Evolutionary conservation across 2,797 vertebrate genomes (phyloP).

Genomic region (Potorous gilbertii): DNA sequence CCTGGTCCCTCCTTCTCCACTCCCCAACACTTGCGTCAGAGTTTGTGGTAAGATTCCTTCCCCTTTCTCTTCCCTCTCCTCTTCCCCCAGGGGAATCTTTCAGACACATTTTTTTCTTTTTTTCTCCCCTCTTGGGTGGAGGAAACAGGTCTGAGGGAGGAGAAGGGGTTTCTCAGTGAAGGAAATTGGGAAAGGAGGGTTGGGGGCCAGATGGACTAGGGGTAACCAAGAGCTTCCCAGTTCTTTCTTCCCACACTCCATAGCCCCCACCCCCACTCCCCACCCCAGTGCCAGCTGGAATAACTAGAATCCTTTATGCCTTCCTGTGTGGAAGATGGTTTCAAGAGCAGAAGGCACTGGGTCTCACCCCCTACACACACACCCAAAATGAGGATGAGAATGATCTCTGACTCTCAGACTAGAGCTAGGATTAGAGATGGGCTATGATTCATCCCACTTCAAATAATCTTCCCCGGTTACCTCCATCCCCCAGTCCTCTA

Average conservation of each 20-base stretch:
- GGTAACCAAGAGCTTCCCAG: not conserved
- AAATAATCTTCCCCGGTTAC: not conserved
- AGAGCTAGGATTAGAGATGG: not conserved
- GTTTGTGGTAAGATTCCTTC: constrained; percentile 36
- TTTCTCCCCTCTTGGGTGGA: not conserved
- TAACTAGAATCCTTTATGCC: not conserved
- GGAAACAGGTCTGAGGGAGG: not conserved
- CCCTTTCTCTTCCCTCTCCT: too few relatives aligned
- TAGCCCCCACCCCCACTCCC: not conserved
- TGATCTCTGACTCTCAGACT: not conserved
- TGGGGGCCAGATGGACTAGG: not conserved
- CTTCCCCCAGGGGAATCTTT: constrained; percentile 12
- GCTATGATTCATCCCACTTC: not conserved
- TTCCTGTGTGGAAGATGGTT: not conserved
- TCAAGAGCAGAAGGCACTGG: not conserved
- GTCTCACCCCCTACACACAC: not conserved
- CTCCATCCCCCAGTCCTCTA: not conserved
- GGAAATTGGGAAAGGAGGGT: not conserved
- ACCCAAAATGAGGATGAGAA: not conserved
- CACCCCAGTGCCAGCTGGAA: not conserved
- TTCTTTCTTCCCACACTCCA: not conserved
- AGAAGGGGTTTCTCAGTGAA: not conserved
- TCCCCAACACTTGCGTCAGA: constrained; percentile 61
- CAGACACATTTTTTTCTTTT: not conserved
- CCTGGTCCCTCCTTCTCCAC: constrained; percentile 4